Base-by-base conservation (phyloP, 2,888 invertebrate genomes). In the Cephus pulcher region DNA sequence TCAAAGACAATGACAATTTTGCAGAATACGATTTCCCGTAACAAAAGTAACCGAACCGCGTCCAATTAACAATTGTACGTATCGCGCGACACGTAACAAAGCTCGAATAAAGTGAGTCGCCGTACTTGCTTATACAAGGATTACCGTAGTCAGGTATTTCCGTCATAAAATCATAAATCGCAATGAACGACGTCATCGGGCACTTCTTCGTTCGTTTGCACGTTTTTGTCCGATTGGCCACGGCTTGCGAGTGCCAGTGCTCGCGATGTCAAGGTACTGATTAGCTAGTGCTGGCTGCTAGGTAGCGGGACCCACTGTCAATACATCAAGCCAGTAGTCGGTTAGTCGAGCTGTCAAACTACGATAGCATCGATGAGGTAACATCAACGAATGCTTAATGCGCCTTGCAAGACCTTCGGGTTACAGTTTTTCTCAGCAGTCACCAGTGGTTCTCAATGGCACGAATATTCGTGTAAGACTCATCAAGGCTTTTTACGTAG, bases 201-300 rank as follows among this genome's bases (percentile, higher is more conserved):
- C 74, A 73, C 74, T 82, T 80, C 80, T 78, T 77, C 77, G 71
- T 77, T 81, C 74, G 79, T 77, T 15, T 40, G 74, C 32, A 23
- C 78, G 23, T 56, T 56, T 56, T 23, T 56, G 56, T 56, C 23
- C 56, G 56, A 56, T 56, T 56, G 56, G 56, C 23, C 56, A 56
- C 23, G 23, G 56, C 9, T 56, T 9, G 56, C 56, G 56, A 56
- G 9, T 56, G 56, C 56, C 56, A 23, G 56, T 56, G 23, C 23
- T 56, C 56, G 32, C 32, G 71, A 71, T 71, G 71, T 71, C 71
- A 71, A 71, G 71, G 71, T 15, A 34, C 33, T 71, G 71, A 71
- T 71, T 71, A 71, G 71, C 23, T 34, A 9, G 71, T 32, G 71
- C 71, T 33, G 11, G 71, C 33, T 34, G 71, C 33, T 34, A 34